Evolutionary conservation across 1,140 invertebrate genomes (phyloP).

Genomic region (Zophobas morio): DNA sequence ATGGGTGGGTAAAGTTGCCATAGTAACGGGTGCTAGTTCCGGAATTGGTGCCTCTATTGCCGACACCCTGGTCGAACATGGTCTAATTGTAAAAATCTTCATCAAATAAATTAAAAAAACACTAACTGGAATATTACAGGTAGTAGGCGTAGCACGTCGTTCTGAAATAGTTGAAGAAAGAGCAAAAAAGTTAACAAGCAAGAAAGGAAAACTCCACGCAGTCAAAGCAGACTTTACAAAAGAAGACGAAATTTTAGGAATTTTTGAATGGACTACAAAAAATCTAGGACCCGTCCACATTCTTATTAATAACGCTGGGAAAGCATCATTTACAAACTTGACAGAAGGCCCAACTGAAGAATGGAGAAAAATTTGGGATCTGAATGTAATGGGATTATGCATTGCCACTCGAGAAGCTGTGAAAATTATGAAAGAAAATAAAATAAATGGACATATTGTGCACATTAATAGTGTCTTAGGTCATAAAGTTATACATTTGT

Average conservation of each 20-base stretch:
- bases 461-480: slow-evolving; percentile 56
- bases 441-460: slow-evolving; percentile 43
- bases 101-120: too few species aligned
- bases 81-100: too few species aligned
- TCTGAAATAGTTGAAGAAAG: slow-evolving; percentile 56
- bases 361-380: slow-evolving; percentile 72
- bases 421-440: slow-evolving; percentile 1
- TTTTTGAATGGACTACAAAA: slow-evolving; percentile 74
- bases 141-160: slow-evolving; percentile 25
- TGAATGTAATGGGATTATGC: slow-evolving; percentile 79
- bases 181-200: slow-evolving; percentile 17
- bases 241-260: slow-evolving; percentile 73
- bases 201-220: slow-evolving; percentile 29
- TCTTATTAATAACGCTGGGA: slow-evolving; percentile 6
- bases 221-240: slow-evolving; percentile 63
- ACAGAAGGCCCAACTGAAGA: slow-evolving; percentile 66
- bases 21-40: too few species aligned
- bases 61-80: too few species aligned
- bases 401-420: slow-evolving; percentile 76
- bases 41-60: too few species aligned
- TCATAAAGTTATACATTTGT: slow-evolving; percentile 54
- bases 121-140: neutral
- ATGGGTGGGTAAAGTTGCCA: too few species aligned
- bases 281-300: slow-evolving; percentile 75
- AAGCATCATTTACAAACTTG: slow-evolving; percentile 50